Conservation (phyloP, 2,797 vertebrate species). For the Sternarchorhynchus goeldii region DNA sequence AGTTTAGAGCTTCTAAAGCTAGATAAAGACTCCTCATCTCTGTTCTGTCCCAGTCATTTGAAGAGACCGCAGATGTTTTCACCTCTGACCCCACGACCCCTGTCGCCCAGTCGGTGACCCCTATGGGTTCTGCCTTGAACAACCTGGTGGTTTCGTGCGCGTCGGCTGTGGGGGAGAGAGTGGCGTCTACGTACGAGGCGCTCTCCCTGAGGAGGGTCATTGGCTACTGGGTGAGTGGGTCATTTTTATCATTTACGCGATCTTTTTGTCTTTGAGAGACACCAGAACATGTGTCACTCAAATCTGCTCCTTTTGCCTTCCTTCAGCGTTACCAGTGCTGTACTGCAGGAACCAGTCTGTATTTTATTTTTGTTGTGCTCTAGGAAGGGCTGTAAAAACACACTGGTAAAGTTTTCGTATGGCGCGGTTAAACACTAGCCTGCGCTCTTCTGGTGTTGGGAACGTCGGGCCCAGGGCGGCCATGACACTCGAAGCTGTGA, state of each 20-base stretch:
- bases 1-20: background rate
- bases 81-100: constrained; percentile 67
- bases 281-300: no score
- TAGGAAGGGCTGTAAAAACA: no score
- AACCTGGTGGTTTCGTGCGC: constrained; percentile 92
- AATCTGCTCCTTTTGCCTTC: no score
- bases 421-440: no score
- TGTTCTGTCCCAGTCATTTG: constrained; percentile 60
- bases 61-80: constrained; percentile 63
- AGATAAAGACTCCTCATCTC: background rate
- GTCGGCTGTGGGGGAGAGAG: constrained; percentile 89
- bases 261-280: no score
- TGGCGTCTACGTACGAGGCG: constrained; percentile 93
- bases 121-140: constrained; percentile 84
- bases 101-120: constrained; percentile 70
- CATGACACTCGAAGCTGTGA: no score
- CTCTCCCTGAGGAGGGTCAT: constrained; percentile 93
- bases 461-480: no score
- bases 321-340: no score
- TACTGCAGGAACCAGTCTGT: no score
- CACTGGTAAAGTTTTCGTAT: no score
- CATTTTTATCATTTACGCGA: background rate
- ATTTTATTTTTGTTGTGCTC: no score
- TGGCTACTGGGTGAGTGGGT: constrained; percentile 76
- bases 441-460: no score